Conservation (phyloP, 2,113 vertebrate genomes). For the Gnathonemus echidnorhynchus region DNA sequence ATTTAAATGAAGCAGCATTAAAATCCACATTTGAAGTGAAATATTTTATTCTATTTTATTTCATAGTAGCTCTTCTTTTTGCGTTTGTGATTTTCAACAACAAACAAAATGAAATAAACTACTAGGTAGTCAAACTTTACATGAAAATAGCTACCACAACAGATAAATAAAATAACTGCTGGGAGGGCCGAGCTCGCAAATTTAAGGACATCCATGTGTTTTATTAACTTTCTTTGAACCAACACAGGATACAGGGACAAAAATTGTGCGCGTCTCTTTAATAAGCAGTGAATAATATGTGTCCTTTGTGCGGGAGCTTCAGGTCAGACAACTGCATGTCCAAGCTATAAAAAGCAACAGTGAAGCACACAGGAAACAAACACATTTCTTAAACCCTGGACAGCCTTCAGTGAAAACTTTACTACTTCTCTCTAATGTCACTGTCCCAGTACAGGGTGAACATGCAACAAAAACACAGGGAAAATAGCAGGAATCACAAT, state of each 20-base stretch:
- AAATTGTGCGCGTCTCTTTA: not conserved
- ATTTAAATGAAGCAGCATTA: not conserved
- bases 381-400: not conserved
- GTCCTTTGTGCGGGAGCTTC: conserved; percentile 11
- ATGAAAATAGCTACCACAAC: not conserved
- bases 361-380: not conserved
- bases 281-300: conserved; percentile 5
- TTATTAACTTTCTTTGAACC: not conserved
- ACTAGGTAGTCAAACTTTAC: not conserved
- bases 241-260: not conserved
- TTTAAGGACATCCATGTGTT: not conserved
- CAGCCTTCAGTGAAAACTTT: not conserved
- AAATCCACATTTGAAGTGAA: not conserved
- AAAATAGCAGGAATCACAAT: not conserved
- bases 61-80: not conserved
- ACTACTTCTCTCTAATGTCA: not conserved
- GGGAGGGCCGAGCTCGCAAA: not conserved
- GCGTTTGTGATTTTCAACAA: not conserved
- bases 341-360: conserved; percentile 13
- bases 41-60: not conserved
- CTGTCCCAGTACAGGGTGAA: not conserved
- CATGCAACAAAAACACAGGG: not conserved
- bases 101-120: not conserved
- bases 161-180: not conserved
- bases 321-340: conserved; percentile 14